Evolutionary conservation across 2,888 invertebrate genomes (phyloP).

Genomic region (Tinea trinotella): DNA sequence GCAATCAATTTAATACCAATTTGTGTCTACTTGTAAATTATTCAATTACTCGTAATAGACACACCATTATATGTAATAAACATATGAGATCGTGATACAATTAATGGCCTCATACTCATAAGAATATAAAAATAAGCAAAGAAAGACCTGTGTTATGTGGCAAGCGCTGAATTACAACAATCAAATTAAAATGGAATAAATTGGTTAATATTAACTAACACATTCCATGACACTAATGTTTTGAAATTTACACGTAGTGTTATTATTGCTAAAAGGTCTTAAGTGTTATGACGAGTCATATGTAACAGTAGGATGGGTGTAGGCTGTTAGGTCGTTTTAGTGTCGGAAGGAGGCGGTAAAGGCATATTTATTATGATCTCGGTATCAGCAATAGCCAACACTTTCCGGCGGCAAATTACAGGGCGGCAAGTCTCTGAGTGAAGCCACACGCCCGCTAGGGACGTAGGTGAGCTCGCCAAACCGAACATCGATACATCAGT

Average conservation of each 20-base stretch:
- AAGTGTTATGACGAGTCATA: conserved; percentile 21
- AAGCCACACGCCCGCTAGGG: conserved; percentile 21
- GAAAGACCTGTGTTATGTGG: not conserved
- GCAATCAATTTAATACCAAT: too few species aligned
- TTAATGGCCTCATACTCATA: too few species aligned
- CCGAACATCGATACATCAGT: conserved; percentile 17
- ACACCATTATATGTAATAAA: too few species aligned
- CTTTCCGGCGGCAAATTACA: conserved; percentile 71
- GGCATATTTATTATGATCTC: conserved; percentile 72
- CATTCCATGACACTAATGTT: conserved; percentile 37
- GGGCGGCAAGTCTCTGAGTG: conserved; percentile 59
- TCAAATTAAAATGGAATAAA: conserved; percentile 26
- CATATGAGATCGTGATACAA: too few species aligned
- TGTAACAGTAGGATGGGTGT: conserved; percentile 1
- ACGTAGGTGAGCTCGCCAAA: conserved; percentile 15
- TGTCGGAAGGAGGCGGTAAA: conserved; percentile 69
- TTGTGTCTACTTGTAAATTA: too few species aligned
- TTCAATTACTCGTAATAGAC: too few species aligned
- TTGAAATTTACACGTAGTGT: conserved; percentile 39
- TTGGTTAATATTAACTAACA: conserved; percentile 32
- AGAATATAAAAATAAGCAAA: not conserved
- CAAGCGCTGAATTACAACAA: conserved; percentile 21
- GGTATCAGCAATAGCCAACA: conserved; percentile 71
- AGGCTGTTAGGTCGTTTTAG: conserved; percentile 59
- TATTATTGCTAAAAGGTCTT: conserved; percentile 25